A percentile compares a stretch with the other conserved stretches of the same genome.
Conservation (phyloP, 2,888 invertebrate genomes). For the Ganaspis brasiliensis region DNA sequence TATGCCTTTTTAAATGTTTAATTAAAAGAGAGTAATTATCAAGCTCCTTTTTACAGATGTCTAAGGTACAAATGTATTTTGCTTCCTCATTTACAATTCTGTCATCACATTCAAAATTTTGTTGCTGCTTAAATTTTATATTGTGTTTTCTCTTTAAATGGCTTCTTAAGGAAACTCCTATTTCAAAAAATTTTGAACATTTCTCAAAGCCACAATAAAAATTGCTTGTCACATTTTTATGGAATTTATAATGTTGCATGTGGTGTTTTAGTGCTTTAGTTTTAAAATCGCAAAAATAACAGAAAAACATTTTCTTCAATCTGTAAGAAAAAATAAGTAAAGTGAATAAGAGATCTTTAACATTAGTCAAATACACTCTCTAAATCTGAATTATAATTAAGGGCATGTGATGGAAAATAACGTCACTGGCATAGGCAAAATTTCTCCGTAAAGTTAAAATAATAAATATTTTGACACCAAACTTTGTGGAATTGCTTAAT, state of each 20-base stretch:
- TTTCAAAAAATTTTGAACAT: slow-evolving; percentile 82
- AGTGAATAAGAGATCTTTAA: too few relatives aligned
- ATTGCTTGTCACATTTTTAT: slow-evolving; percentile 71
- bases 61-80: slow-evolving; percentile 9
- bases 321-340: slow-evolving; percentile 5
- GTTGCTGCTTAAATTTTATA: not conserved
- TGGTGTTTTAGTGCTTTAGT: slow-evolving; percentile 71
- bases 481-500: too few relatives aligned
- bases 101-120: not conserved
- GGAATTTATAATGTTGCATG: not conserved
- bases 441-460: too few relatives aligned
- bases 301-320: not conserved
- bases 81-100: not conserved
- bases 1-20: slow-evolving; percentile 3
- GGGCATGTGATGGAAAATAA: too few relatives aligned
- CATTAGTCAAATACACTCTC: too few relatives aligned
- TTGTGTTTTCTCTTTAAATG: not conserved
- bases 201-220: slow-evolving; percentile 5
- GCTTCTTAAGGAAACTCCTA: slow-evolving; percentile 12
- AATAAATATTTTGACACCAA: too few relatives aligned
- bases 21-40: not conserved
- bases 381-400: too few relatives aligned
- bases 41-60: not conserved
- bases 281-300: not conserved
- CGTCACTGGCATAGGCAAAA: too few relatives aligned